Evolutionary conservation across 2,113 vertebrate species (phyloP), one percentile per base, ranked within the genome.

Genomic region (Cavia aperea): DNA sequence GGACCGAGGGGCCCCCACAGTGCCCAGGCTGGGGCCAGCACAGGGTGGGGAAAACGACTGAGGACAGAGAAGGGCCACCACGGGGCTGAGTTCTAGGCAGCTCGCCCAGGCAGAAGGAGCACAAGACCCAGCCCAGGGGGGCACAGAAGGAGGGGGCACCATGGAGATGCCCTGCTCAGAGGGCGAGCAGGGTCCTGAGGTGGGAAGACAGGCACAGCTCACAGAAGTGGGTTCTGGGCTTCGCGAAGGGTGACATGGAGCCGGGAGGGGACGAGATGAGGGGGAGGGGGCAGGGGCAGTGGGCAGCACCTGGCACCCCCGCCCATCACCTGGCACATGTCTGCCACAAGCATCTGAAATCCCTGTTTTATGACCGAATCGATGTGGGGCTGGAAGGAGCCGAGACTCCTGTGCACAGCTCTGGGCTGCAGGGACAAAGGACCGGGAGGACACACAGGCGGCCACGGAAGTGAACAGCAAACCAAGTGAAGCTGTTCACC

Each of bases 31-130:
- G 19, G 33, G 1, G 19, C 9, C 46, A 56, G 75, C 75, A 26
- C 43, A 5, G 54, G 1, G 14, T 16, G 68, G 73, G 36, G 13
- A 39, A 36, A 49, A 39, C 4, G 9, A 4, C 10, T 1, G 11
- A n/a, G 12, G 24, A 49, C 23, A 14, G 81, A 23, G 39, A 18
- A 5, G 14, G 16, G 58, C 12, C 9, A 0, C 56, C 2, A 0
- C 23, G 5, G 36, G 15, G 46, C 73, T 70, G 63, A n/a, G 79
- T 4, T 10, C 56, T 36, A 49, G 49, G 24, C 14, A 23, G 75
- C 75, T 60, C 19, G 8, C 5, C 21, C 19, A 26, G 31, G 62
- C 4, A 1, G 29, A 16, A 15, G 63, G 54, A n/a, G 31, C 60
- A 4, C 36, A 15, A 36, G 81, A 36, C 43, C 54, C 82, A 5